Base-by-base conservation (phyloP, 2,888 invertebrate species). In the Acanthosepion esculentum region DNA sequence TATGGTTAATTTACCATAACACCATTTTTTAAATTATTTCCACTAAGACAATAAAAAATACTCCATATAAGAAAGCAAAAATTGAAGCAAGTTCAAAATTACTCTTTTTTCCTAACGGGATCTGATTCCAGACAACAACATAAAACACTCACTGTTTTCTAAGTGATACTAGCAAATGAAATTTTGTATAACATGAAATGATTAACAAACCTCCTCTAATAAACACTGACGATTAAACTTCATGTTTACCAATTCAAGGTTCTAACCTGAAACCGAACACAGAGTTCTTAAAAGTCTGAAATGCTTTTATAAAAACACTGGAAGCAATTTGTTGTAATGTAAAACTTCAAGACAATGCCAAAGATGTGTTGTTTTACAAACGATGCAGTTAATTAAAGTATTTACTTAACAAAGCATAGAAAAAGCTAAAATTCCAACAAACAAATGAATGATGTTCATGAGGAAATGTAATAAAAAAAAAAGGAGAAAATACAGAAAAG, bases 311-410 rank as follows among this genome's bases (percentile, higher is more conserved):
- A 33, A 78, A 78, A 33, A 78, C 78, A 78, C 33, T 78, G n/a
- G 20, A 15, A 33, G 78, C 78, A 78, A 78, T 78, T 78, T 78
- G n/a, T 78, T 78, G 78, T 18, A 78, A 78, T 78, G n/a, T 78
- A 78, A 78, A 78, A n/a, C 78, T n/a, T 78, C 78, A n/a, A 78
- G 78, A 33, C 78, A 18, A n/a, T n/a, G n/a, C 78, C 15, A 78
- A 78, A 15, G n/a, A 15, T 78, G 29, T 33, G 78, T 78, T 78
- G 78, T 78, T 78, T 78, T 78, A 78, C 78, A 78, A 78, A 78
- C 78, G 78, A 78, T 78, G 78, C 78, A 78, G 78, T n/a, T 78
- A 78, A 78, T 78, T 78, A n/a, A 78, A n/a, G n/a, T 78, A n/a
- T 78, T 78, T 78, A 78, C 78, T 23, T 78, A 78, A n/a, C 78